Conservation (phyloP, 2,797 vertebrate species). For the Falco naumanni region DNA sequence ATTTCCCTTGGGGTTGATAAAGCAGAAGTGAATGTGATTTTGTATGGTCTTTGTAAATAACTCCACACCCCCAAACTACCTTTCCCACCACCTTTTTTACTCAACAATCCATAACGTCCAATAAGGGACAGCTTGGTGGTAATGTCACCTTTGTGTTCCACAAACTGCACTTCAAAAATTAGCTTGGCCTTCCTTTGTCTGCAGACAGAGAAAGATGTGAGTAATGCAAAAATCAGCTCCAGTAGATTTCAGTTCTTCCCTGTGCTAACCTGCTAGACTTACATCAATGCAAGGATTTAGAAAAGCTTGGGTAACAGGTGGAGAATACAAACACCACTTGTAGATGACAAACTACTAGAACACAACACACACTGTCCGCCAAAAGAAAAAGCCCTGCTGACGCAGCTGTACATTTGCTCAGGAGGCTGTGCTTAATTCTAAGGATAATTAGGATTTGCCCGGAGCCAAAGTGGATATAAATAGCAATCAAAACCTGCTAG, state of each 20-base stretch:
- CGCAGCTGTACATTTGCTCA: not conserved
- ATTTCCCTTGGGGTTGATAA: not conserved
- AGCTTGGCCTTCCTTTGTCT: not conserved
- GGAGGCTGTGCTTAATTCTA: slow-evolving; percentile 15
- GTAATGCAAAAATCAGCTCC: not conserved
- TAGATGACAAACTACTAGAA: not conserved
- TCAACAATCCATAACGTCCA: not conserved
- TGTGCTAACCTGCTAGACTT: not conserved
- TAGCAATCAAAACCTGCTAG: slow-evolving; percentile 1
- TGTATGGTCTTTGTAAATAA: not conserved
- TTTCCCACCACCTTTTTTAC: not conserved
- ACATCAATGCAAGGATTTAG: not conserved
- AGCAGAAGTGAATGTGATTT: not conserved
- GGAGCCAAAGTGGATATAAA: slow-evolving; percentile 22
- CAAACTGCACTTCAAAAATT: not conserved
- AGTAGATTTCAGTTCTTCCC: not conserved
- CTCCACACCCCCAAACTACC: not conserved
- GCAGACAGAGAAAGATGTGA: not conserved
- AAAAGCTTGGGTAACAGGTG: not conserved
- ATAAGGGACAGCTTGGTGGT: not conserved
- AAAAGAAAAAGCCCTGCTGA: slow-evolving; percentile 9
- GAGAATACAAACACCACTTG: not conserved
- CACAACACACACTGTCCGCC: not conserved
- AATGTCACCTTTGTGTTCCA: not conserved
- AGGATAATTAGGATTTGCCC: slow-evolving; percentile 5